These are phyloP conservation scores for Acanthornis magna DNA, from an alignment of 2,797 vertebrate species.

Conservation along the genomic window DNA sequence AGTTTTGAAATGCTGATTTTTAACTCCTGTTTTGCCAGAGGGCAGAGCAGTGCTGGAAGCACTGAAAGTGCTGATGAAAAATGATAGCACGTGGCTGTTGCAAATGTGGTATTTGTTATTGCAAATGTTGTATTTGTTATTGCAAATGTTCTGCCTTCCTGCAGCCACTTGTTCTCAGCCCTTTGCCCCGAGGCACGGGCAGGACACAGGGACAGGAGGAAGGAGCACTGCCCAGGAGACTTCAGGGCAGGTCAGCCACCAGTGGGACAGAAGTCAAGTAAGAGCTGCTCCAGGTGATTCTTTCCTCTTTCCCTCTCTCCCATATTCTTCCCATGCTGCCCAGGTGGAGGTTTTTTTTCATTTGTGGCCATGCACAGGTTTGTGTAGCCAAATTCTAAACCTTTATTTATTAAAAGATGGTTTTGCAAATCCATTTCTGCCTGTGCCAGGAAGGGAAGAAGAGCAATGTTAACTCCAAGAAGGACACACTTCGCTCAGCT, in stretches of 20 bases:
- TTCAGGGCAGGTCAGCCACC: neutral
- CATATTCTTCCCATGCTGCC: fast-evolving
- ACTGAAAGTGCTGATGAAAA: neutral
- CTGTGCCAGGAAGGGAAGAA: neutral
- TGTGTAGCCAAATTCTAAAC: neutral
- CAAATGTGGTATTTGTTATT: neutral
- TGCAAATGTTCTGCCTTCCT: neutral
- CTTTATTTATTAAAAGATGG: neutral
- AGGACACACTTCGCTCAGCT: neutral
- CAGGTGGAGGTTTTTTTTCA: neutral
- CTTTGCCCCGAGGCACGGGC: neutral
- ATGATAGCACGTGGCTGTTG: fast-evolving
- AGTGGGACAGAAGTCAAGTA: neutral
- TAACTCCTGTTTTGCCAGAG: neutral
- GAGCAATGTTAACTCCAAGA: neutral
- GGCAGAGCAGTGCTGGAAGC: neutral
- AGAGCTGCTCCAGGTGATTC: neutral
- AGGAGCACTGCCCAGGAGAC: neutral
- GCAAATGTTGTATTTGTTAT: neutral
- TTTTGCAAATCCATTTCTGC: neutral
- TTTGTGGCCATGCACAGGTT: neutral
- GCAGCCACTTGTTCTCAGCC: neutral
- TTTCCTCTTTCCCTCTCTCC: neutral
- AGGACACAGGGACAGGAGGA: neutral
- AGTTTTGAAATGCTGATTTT: neutral